These are phyloP conservation scores for Semibalanus balanoides DNA, from an alignment of 1,140 invertebrate species.

Conservation along the genomic window DNA sequence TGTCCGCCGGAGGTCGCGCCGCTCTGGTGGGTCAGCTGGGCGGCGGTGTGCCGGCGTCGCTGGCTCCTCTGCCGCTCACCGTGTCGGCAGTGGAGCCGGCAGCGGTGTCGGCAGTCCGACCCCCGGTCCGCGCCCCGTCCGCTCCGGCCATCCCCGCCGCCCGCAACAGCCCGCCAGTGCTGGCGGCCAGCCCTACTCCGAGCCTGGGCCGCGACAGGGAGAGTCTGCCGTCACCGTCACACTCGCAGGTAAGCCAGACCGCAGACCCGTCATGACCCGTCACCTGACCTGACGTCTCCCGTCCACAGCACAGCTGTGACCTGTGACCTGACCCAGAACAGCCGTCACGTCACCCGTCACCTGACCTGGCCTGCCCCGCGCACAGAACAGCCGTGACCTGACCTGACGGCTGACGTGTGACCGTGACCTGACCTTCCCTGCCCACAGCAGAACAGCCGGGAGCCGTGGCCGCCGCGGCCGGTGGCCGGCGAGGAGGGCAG, in stretches of 20 bases:
- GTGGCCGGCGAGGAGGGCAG: not conserved
- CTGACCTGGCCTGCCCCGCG: not conserved
- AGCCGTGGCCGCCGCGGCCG: not conserved
- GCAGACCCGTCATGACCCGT: too few relatives aligned
- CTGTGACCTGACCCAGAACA: too few relatives aligned
- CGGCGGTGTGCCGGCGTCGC: not conserved
- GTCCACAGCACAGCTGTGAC: not conserved
- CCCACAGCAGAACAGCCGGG: not conserved
- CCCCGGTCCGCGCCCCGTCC: too few relatives aligned
- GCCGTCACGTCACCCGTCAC: too few relatives aligned
- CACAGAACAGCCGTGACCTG: too few relatives aligned
- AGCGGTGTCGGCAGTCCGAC: not conserved
- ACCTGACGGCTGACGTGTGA: too few relatives aligned
- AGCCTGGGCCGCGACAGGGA: not conserved
- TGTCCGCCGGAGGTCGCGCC: too few relatives aligned
- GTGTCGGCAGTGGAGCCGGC: too few relatives aligned
- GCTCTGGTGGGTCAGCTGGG: too few relatives aligned
- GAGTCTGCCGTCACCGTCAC: not conserved
- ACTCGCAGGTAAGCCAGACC: not conserved
- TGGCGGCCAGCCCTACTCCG: not conserved
- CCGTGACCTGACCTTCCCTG: not conserved
- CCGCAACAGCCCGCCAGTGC: not conserved
- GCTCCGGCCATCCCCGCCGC: too few relatives aligned
- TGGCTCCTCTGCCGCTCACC: too few relatives aligned
- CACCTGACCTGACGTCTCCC: not conserved